Evolutionary conservation across 2,113 vertebrate species (phyloP).

Genomic region (Lepus europaeus): DNA sequence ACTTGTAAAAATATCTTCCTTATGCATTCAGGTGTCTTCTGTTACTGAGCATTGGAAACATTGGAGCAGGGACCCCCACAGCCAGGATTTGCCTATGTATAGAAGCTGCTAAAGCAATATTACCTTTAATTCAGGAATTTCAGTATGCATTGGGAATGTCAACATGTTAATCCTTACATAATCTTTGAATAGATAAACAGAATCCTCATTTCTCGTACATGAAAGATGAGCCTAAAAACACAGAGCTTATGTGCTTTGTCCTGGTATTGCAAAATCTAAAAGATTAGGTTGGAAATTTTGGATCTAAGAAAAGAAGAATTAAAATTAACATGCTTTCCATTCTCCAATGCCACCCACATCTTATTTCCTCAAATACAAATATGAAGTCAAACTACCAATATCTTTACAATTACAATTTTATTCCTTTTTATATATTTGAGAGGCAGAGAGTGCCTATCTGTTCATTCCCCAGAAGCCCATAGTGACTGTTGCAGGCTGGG

Average conservation of each 20-base stretch:
- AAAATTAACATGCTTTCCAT: background rate
- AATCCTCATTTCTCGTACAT: background rate
- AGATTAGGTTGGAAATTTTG: constrained; percentile 12
- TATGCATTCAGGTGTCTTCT: background rate
- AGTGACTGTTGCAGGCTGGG: too few relatives aligned
- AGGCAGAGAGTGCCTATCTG: too few relatives aligned
- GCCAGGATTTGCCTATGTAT: background rate
- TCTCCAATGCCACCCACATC: background rate
- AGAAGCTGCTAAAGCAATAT: background rate
- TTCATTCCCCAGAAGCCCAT: too few relatives aligned
- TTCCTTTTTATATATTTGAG: too few relatives aligned
- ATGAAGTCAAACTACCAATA: background rate
- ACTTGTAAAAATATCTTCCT: background rate
- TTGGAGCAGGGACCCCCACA: background rate
- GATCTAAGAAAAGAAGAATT: background rate
- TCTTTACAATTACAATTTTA: background rate
- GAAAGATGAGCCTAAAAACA: background rate
- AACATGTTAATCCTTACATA: background rate
- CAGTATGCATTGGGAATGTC: background rate
- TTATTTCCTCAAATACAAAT: background rate
- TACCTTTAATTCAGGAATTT: background rate
- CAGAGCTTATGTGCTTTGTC: background rate
- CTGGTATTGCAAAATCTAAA: background rate
- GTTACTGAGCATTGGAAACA: background rate
- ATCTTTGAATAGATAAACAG: background rate